phyloP scores from a whole-genome alignment of 2,888 invertebrate species.

The Smittia aterrima region DNA sequence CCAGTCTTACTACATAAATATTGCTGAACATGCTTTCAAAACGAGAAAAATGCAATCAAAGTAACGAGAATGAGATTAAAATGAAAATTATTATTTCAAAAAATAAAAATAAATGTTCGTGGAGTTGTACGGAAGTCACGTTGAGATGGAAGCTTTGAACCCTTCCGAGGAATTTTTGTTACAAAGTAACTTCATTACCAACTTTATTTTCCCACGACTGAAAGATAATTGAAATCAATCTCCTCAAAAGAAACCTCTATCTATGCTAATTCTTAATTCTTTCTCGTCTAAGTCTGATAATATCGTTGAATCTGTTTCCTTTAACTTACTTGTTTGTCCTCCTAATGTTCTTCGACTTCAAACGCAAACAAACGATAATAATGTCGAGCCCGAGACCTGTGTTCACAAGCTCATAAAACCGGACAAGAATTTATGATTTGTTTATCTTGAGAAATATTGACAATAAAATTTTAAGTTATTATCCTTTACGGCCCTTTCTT shows the following conservation, averaged over 20 bases:
- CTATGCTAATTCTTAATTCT: slow-evolving; percentile 14
- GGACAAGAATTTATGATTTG: slow-evolving; percentile 9
- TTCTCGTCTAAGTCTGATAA: background rate
- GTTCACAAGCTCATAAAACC: background rate
- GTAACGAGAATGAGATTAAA: background rate
- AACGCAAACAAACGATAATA: background rate
- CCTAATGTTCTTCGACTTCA: background rate
- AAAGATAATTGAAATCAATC: slow-evolving; percentile 3
- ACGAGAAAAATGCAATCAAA: background rate
- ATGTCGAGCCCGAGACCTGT: background rate
- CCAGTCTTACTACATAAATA: slow-evolving; percentile 19
- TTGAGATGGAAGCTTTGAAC: background rate
- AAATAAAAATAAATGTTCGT: background rate
- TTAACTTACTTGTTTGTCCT: background rate
- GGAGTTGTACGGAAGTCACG: too few relatives aligned
- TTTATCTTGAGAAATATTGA: slow-evolving; percentile 22
- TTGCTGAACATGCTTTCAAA: background rate
- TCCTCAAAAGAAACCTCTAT: background rate
- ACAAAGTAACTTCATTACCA: background rate
- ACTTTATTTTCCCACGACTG: background rate
- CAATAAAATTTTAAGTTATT: slow-evolving; percentile 7
- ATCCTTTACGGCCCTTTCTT: background rate
- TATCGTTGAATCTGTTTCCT: background rate
- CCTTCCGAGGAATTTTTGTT: too few relatives aligned
- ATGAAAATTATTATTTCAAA: background rate